Evolutionary conservation across 2,113 vertebrate genomes (phyloP).

Genomic region (Monopterus albus): DNA sequence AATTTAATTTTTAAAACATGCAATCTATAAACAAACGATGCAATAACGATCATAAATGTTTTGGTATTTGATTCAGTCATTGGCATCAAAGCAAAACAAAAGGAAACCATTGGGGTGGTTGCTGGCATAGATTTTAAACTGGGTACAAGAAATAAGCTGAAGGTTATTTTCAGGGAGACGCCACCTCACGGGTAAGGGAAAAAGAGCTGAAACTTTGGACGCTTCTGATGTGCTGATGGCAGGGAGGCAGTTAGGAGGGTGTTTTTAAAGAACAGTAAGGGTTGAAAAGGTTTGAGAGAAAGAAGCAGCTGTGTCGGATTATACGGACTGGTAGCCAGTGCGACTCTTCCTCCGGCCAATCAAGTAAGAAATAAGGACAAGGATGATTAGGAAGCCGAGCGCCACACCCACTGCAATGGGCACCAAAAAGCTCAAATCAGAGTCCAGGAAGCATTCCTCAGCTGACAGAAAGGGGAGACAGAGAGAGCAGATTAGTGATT

Average conservation of each 20-base stretch:
- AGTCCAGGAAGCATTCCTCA: slow-evolving; percentile 96
- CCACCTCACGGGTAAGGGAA: slow-evolving; percentile 8
- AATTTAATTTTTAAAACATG: slow-evolving; percentile 63
- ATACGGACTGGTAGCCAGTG: slow-evolving; percentile 96
- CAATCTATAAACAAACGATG: slow-evolving; percentile 64
- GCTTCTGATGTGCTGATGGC: slow-evolving; percentile 23
- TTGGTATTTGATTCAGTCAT: slow-evolving; percentile 60
- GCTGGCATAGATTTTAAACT: slow-evolving; percentile 16
- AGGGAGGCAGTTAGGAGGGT: slow-evolving; percentile 2
- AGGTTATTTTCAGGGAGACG: slow-evolving; percentile 24
- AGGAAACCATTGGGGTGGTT: slow-evolving; percentile 4
- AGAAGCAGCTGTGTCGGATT: slow-evolving; percentile 49
- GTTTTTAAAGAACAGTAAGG: slow-evolving; percentile 26
- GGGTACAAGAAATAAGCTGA: slow-evolving; percentile 29
- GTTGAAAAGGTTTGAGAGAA: slow-evolving; percentile 17
- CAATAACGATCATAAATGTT: slow-evolving; percentile 57
- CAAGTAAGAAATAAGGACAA: slow-evolving; percentile 95
- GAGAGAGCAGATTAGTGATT: slow-evolving; percentile 56
- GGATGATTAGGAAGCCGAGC: slow-evolving; percentile 94
- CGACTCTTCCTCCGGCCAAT: slow-evolving; percentile 95
- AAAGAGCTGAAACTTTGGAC: slow-evolving; percentile 33
- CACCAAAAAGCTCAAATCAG: slow-evolving; percentile 98
- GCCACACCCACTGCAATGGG: slow-evolving; percentile 93
- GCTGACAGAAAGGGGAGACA: slow-evolving; percentile 83
- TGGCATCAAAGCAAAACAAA: slow-evolving; percentile 50